phyloP scores from a whole-genome alignment of 2,113 vertebrate species.

The Vulpes lagopus region DNA sequence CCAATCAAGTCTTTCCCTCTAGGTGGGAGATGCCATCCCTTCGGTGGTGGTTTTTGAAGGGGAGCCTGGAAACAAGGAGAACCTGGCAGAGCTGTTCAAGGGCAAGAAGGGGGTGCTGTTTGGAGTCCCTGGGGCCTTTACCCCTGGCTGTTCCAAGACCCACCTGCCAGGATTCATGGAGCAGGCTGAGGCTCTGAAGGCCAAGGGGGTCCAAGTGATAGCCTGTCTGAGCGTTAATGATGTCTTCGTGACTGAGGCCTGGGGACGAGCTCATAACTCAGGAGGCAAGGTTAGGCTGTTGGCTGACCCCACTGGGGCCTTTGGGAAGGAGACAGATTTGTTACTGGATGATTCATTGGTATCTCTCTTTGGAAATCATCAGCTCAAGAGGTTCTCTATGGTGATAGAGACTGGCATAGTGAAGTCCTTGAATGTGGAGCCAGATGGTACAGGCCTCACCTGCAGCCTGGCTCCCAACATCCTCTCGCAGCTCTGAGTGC shows the following conservation, averaged over 20 bases:
- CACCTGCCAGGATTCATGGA: constrained; percentile 94
- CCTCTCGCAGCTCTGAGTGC: constrained; percentile 76
- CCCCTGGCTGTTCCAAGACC: constrained; percentile 94
- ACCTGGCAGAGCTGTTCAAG: constrained; percentile 91
- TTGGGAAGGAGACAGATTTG: constrained; percentile 92
- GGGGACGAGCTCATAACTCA: constrained; percentile 90
- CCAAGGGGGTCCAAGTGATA: constrained; percentile 90
- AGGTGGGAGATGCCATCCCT: constrained; percentile 92
- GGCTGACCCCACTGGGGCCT: constrained; percentile 93
- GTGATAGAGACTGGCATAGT: constrained; percentile 86
- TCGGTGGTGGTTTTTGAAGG: constrained; percentile 91
- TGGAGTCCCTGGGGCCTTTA: constrained; percentile 95
- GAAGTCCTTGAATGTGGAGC: constrained; percentile 91
- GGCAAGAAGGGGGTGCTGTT: constrained; percentile 94
- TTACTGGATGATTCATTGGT: constrained; percentile 89
- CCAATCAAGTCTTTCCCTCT: constrained; percentile 72
- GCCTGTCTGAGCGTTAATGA: constrained; percentile 94
- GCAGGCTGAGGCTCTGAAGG: constrained; percentile 87
- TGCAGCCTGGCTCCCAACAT: constrained; percentile 92
- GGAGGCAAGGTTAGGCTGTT: constrained; percentile 94
- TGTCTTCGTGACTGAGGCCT: constrained; percentile 92
- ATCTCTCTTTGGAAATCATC: constrained; percentile 90
- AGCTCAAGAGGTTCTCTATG: constrained; percentile 90
- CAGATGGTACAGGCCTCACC: constrained; percentile 93
- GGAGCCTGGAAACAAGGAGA: constrained; percentile 90